Percentiles rank a stretch among this genome's conserved stretches.
Evolutionary conservation across 2,888 invertebrate genomes (phyloP).

Genomic region (Sisyra terminalis): DNA sequence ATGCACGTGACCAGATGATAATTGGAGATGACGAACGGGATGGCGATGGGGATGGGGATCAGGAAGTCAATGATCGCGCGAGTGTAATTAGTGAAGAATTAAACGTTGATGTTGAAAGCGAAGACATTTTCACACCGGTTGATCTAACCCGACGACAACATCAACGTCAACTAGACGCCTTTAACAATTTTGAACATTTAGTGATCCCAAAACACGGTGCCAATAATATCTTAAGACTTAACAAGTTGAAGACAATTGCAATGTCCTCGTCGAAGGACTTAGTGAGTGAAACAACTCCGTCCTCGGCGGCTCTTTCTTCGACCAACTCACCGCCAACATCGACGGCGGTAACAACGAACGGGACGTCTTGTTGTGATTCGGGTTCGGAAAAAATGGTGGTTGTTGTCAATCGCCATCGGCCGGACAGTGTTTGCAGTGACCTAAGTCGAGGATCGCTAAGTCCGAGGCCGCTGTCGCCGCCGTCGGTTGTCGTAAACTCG

Average conservation of each 20-base stretch:
- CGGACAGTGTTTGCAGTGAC: constrained; percentile 30
- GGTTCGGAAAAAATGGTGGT: constrained; percentile 7
- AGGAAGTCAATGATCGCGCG: constrained; percentile 19
- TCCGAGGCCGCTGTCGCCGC: constrained; percentile 21
- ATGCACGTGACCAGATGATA: too few species aligned
- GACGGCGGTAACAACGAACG: constrained; percentile 2
- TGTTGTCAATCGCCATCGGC: background rate
- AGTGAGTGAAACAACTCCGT: constrained; percentile 10
- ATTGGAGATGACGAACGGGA: constrained; percentile 23
- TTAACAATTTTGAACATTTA: constrained; percentile 5
- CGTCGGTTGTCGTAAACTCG: constrained; percentile 21
- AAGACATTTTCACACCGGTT: constrained; percentile 26
- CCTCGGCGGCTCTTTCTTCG: constrained; percentile 4
- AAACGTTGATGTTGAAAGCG: constrained; percentile 27
- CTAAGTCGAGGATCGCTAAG: constrained; percentile 24
- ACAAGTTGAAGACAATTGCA: constrained; percentile 6
- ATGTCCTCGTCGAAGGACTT: constrained; percentile 11
- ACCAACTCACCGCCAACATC: too few species aligned
- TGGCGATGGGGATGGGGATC: constrained; percentile 23
- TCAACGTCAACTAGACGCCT: background rate
- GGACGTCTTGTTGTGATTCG: constrained; percentile 7
- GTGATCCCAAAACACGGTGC: background rate
- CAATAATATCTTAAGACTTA: background rate
- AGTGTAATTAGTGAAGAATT: constrained; percentile 20
- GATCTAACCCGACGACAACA: constrained; percentile 24